phyloP scores from a whole-genome alignment of 2,113 vertebrate species.

The Osmerus eperlanus region DNA sequence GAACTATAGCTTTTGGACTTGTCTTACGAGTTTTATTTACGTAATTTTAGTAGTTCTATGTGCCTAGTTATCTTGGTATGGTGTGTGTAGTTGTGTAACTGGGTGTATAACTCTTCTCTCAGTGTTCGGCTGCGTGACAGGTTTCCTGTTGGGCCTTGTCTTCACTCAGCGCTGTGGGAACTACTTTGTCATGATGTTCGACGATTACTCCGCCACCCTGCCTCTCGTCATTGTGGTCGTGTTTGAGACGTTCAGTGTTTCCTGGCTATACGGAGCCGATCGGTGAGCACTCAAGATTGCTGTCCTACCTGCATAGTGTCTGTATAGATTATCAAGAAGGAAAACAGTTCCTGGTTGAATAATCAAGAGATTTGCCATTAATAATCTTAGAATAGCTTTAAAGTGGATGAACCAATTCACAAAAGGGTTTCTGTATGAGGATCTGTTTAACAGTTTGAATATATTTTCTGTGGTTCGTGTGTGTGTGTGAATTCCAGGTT shows the following conservation, averaged over 20 bases:
- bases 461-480: neutral
- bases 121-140: slow-evolving; percentile 69
- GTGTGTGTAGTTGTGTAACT: slow-evolving; percentile 10
- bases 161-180: slow-evolving; percentile 78
- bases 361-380: neutral
- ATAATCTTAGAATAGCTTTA: neutral
- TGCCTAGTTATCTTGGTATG: neutral
- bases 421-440: neutral
- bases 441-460: too few species aligned
- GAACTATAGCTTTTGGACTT: too few species aligned
- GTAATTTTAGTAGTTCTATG: neutral
- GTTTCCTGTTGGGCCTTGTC: slow-evolving; percentile 75
- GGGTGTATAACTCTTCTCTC: slow-evolving; percentile 8
- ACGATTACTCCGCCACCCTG: slow-evolving; percentile 75
- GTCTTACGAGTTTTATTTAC: neutral
- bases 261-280: slow-evolving; percentile 80
- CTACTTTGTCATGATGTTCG: slow-evolving; percentile 83
- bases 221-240: slow-evolving; percentile 77
- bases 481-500: slow-evolving; percentile 63
- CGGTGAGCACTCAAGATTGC: slow-evolving; percentile 59
- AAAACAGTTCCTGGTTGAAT: neutral
- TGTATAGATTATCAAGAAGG: neutral
- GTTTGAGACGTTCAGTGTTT: slow-evolving; percentile 77
- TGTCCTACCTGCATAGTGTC: neutral
- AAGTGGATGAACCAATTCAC: neutral